These are phyloP conservation scores for Acanthosepion lycidas DNA, from an alignment of 2,888 invertebrate genomes.

Conservation along the genomic window DNA sequence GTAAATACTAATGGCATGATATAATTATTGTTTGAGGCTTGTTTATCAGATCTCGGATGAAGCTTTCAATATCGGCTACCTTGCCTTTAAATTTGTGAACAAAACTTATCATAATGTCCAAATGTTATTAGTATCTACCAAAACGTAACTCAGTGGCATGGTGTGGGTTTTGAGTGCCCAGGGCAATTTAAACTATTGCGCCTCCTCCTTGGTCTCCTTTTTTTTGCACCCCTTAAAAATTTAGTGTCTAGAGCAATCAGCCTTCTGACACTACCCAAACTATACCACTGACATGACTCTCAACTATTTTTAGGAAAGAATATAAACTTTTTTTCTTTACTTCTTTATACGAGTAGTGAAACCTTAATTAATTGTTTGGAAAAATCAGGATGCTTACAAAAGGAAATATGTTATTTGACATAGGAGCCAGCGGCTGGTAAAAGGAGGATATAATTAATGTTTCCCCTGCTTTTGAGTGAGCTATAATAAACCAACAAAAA, in stretches of 20 bases:
- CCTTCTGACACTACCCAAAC: too few relatives aligned
- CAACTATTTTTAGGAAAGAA: background rate
- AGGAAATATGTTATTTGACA: background rate
- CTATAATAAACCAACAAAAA: background rate
- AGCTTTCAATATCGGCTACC: too few relatives aligned
- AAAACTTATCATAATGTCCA: background rate
- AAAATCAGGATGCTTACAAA: slow-evolving; percentile 17
- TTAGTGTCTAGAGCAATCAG: too few relatives aligned
- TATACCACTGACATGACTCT: background rate
- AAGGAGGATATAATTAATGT: background rate
- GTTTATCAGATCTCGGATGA: too few relatives aligned
- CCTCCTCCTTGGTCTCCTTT: too few relatives aligned
- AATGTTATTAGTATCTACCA: background rate
- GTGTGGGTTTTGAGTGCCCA: too few relatives aligned
- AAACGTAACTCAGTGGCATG: background rate
- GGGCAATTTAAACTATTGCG: too few relatives aligned
- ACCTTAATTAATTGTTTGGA: background rate
- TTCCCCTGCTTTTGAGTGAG: background rate
- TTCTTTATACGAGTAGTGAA: background rate
- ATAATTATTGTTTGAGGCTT: too few relatives aligned
- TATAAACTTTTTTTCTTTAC: background rate
- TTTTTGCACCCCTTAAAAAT: too few relatives aligned
- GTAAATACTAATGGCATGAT: too few relatives aligned
- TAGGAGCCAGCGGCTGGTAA: background rate
- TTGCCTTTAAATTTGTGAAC: too few relatives aligned